Base-by-base conservation (phyloP, 2,113 vertebrate genomes). In the Pristiophorus japonicus region DNA sequence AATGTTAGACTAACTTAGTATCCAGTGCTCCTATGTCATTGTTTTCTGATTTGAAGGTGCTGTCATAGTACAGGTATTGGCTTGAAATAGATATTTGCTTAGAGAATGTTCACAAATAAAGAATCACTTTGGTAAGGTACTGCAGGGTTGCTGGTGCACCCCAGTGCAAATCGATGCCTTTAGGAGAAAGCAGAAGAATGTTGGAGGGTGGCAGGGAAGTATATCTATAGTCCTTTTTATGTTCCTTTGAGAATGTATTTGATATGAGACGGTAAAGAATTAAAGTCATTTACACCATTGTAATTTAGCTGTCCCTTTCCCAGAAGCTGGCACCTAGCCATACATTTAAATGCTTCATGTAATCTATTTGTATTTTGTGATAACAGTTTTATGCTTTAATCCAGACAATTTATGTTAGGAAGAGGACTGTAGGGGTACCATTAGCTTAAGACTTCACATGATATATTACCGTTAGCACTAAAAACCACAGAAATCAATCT, bases 331-430 rank as follows among this genome's bases (percentile, higher is more conserved):
- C 30, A 94, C 66, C 93, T 10, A 51, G 93, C 93, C 65, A 73
- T 94, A 94, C 66, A 73, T 67, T 94, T 94, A 51, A 70, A 94
- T 67, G 66, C 93, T 70, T 94, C 66, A 70, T 94, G 93, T 70
- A 45, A 70, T 94, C 38, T 94, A 94, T 94, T 94, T 94, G 93
- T 94, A 94, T 94, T 94, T 94, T 94, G 93, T 73, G 93, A 94
- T 94, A 73, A 94, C 93, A 94, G 93, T 94, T 94, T 94, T 94
- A 94, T 94, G 93, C 45, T 70, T 94, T 94, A 94, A 94, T 94
- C 45, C 93, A 94, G 93, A 94, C 66, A 94, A 94, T 94, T 94
- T 94, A 94, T 94, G 93, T 94, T 94, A 42, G 73, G 93, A 94
- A 70, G 93, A 94, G 93, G 93, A 70, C 66, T 94, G 42, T 51